phyloP scores from a whole-genome alignment of 1,140 invertebrate species.

The Trichogramma pretiosum region DNA sequence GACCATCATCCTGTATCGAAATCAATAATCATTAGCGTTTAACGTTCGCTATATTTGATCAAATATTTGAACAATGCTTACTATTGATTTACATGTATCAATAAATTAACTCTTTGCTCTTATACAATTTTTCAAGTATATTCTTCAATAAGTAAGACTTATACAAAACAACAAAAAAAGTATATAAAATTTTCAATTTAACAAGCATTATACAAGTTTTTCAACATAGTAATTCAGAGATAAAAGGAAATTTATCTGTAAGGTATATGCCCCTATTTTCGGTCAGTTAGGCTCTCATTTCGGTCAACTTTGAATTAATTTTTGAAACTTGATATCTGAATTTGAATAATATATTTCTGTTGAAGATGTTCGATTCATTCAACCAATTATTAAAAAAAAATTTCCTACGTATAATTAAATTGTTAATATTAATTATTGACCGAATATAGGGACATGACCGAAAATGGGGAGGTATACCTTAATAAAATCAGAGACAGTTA shows the following conservation, averaged over 20 bases:
- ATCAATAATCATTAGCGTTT: conserved; percentile 1
- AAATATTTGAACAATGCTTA: conserved; percentile 2
- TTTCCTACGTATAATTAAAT: too few relatives aligned
- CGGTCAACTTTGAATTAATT: too few relatives aligned
- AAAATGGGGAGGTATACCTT: not conserved
- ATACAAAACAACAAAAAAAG: conserved; percentile 8
- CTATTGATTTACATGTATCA: not conserved
- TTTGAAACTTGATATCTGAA: too few relatives aligned
- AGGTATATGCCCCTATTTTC: too few relatives aligned
- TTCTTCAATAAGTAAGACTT: conserved; percentile 6
- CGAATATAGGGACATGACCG: too few relatives aligned
- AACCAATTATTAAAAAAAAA: too few relatives aligned
- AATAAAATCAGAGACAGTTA: not conserved
- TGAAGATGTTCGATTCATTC: too few relatives aligned
- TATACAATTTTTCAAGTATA: conserved; percentile 1
- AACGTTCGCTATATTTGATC: conserved; percentile 2
- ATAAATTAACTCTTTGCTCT: not conserved
- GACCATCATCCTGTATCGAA: not conserved
- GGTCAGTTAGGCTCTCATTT: too few relatives aligned
- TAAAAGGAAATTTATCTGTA: too few relatives aligned
- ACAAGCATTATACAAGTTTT: not conserved
- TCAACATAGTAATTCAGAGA: not conserved
- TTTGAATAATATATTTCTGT: too few relatives aligned
- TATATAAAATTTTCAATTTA: not conserved
- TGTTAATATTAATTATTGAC: too few relatives aligned